Evolutionary conservation across 2,888 invertebrate species (phyloP).

Genomic region (Scaptomyza reducta): DNA sequence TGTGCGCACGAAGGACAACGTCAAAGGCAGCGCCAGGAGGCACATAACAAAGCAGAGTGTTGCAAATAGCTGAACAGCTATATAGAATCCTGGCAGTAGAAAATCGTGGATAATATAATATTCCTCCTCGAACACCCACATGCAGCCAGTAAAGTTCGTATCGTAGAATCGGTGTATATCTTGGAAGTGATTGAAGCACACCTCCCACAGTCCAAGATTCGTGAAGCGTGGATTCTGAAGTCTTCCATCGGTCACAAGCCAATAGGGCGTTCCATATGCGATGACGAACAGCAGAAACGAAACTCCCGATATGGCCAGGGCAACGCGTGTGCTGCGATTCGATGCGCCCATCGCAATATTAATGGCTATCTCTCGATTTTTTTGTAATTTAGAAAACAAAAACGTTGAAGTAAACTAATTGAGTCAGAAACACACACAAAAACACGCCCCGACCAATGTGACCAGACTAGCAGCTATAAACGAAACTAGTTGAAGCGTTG

Average conservation of each 20-base stretch:
- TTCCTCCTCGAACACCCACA: conserved; percentile 99
- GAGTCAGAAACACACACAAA: conserved; percentile 39
- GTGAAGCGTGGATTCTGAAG: conserved; percentile 91
- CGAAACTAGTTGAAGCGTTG: background rate
- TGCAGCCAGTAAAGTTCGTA: conserved; percentile 92
- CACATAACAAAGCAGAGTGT: conserved; percentile 94
- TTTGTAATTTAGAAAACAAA: conserved; percentile 13
- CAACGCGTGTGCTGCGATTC: conserved; percentile 84
- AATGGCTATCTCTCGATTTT: background rate
- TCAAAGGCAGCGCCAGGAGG: conserved; percentile 90
- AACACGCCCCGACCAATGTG: conserved; percentile 55
- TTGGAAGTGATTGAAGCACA: conserved; percentile 94
- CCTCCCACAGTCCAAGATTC: conserved; percentile 96
- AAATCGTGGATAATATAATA: conserved; percentile 97
- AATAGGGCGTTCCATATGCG: conserved; percentile 94
- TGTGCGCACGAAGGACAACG: conserved; percentile 89
- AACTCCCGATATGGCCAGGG: conserved; percentile 87
- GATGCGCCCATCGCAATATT: conserved; percentile 81
- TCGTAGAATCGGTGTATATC: conserved; percentile 95
- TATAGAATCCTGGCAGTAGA: conserved; percentile 95
- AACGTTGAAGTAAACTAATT: conserved; percentile 30
- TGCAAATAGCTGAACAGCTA: conserved; percentile 96
- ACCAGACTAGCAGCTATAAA: conserved; percentile 10
- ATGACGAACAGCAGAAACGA: conserved; percentile 90
- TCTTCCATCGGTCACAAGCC: conserved; percentile 93